Percentiles rank a stretch among this genome's conserved stretches.
phyloP scores from a whole-genome alignment of 2,888 invertebrate genomes.

The Limnephilus rhombicus region DNA sequence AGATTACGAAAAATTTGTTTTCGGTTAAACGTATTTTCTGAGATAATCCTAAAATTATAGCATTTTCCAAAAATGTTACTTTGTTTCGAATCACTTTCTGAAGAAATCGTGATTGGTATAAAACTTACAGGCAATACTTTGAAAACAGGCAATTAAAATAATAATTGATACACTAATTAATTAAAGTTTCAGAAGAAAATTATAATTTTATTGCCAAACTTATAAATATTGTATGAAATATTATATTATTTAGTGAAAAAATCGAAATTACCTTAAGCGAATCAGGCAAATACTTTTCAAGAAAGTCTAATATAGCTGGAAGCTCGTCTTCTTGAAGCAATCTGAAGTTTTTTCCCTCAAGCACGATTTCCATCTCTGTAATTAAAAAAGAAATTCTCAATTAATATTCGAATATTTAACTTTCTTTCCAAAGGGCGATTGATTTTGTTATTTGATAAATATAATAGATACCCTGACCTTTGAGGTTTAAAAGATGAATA shows the following conservation, averaged over 20 bases:
- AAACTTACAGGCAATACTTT: neutral
- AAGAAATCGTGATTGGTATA: neutral
- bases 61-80: neutral
- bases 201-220: neutral
- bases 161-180: neutral
- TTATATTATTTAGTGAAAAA: neutral
- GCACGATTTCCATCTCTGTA: conserved; percentile 91
- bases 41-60: neutral
- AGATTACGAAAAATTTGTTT: too few species aligned
- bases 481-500: neutral
- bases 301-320: conserved; percentile 87
- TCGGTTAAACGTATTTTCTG: too few species aligned
- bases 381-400: conserved; percentile 68
- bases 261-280: conserved; percentile 85
- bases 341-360: conserved; percentile 92
- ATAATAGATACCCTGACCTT: neutral
- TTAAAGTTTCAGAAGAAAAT: neutral
- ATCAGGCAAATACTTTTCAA: conserved; percentile 90
- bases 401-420: neutral
- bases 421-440: neutral
- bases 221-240: neutral
- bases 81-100: neutral
- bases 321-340: conserved; percentile 91
- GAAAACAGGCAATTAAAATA: neutral
- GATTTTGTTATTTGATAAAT: neutral